phyloP scores from a whole-genome alignment of 2,888 invertebrate genomes.

The Rhimphoctona megacephalus region DNA sequence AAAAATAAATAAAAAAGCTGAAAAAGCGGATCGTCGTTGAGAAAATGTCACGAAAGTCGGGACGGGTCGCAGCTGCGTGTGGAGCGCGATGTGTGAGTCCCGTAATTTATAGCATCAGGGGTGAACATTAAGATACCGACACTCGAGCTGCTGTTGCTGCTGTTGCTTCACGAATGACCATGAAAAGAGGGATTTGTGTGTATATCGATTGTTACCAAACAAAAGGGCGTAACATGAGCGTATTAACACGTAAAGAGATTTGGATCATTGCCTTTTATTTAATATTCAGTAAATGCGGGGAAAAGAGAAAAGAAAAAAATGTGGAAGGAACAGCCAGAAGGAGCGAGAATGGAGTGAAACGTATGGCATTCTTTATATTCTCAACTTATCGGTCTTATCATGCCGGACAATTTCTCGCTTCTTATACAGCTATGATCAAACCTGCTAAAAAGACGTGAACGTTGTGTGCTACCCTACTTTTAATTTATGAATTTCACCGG shows the following conservation, averaged over 20 bases:
- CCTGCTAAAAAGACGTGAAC: slow-evolving; percentile 70
- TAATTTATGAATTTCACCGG: slow-evolving; percentile 34
- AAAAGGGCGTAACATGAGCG: slow-evolving; percentile 21
- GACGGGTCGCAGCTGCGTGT: slow-evolving; percentile 79
- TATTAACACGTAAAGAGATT: not conserved
- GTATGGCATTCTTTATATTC: slow-evolving; percentile 80
- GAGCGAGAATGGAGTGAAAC: slow-evolving; percentile 71
- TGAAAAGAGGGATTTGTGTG: slow-evolving; percentile 50
- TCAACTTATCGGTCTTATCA: slow-evolving; percentile 81
- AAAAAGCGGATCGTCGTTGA: slow-evolving; percentile 55
- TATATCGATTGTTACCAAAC: not conserved
- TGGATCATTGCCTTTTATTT: not conserved
- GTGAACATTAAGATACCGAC: slow-evolving; percentile 82
- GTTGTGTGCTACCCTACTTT: slow-evolving; percentile 44
- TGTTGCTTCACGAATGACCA: slow-evolving; percentile 46
- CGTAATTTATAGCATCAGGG: slow-evolving; percentile 82
- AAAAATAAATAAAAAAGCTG: slow-evolving; percentile 24
- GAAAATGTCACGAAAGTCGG: slow-evolving; percentile 62
- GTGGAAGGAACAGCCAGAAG: slow-evolving; percentile 63
- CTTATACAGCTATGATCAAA: slow-evolving; percentile 75
- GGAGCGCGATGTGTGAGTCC: slow-evolving; percentile 73
- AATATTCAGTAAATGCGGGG: not conserved
- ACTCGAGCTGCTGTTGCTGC: slow-evolving; percentile 69
- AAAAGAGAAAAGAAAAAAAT: slow-evolving; percentile 61
- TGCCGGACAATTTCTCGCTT: slow-evolving; percentile 70